Conservation (phyloP, 2,113 vertebrate genomes). For the Gymnogyps californianus region DNA sequence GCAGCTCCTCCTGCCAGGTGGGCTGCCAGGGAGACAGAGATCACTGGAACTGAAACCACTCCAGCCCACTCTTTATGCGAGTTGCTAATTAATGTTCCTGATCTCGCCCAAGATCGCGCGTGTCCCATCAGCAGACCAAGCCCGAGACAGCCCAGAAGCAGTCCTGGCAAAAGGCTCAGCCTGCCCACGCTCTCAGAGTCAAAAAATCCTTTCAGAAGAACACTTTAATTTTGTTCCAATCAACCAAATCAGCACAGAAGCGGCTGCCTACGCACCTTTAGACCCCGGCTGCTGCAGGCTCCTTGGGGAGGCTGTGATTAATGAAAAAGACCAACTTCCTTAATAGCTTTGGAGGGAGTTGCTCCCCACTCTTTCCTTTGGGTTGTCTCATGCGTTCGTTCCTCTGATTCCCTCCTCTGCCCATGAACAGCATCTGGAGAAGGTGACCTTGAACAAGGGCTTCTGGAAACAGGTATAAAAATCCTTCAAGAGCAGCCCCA, state of each 20-base stretch:
- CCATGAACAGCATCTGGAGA: slow-evolving; percentile 4
- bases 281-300: slow-evolving; percentile 42
- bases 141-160: not conserved
- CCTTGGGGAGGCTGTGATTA: slow-evolving; percentile 61
- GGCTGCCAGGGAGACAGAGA: not conserved
- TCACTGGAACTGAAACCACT: not conserved
- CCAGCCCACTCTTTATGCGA: not conserved
- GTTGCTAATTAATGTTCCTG: not conserved
- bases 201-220: slow-evolving; percentile 36
- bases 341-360: slow-evolving; percentile 59
- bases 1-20: not conserved
- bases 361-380: slow-evolving; percentile 22
- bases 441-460: slow-evolving; percentile 42
- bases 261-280: slow-evolving; percentile 50
- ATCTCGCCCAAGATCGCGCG: fast-evolving
- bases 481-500: not conserved
- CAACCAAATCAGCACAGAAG: slow-evolving; percentile 56
- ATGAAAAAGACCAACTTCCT: slow-evolving; percentile 68
- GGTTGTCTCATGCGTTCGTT: not conserved
- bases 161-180: not conserved
- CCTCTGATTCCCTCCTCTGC: not conserved
- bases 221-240: slow-evolving; percentile 66
- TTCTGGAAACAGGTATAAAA: not conserved
- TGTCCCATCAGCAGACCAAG: not conserved
- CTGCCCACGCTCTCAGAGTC: not conserved